A percentile compares a stretch with the other conserved stretches of the same genome.
Evolutionary conservation across 2,888 invertebrate species (phyloP).

Genomic region (Lasioglossum morio): DNA sequence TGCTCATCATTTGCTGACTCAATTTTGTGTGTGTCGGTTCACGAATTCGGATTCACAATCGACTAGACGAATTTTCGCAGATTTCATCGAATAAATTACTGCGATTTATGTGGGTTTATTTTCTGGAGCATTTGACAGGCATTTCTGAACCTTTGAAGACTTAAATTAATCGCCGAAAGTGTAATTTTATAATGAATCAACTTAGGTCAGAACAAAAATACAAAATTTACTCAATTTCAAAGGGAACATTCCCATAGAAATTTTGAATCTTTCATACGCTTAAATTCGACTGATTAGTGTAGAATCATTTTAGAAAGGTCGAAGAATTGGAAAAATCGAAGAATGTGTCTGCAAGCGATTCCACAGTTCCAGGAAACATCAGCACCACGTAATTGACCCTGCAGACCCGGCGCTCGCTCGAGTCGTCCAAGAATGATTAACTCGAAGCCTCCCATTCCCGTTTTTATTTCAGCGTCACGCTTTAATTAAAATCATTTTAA

Average conservation of each 20-base stretch:
- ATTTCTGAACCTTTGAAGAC: too few species aligned
- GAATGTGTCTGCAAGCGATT: background rate
- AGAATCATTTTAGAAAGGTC: background rate
- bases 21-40: background rate
- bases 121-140: too few species aligned
- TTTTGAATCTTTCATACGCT: background rate
- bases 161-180: too few species aligned
- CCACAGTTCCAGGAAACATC: background rate
- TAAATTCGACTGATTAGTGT: background rate
- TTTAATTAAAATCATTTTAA: constrained; percentile 22
- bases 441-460: constrained; percentile 1
- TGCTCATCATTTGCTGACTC: background rate
- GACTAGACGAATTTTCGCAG: background rate
- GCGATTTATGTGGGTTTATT: background rate
- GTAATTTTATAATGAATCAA: too few species aligned
- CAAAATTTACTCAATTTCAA: background rate
- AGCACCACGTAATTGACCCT: constrained; percentile 10
- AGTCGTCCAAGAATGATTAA: constrained; percentile 17
- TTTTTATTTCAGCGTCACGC: constrained; percentile 8
- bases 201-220: too few species aligned
- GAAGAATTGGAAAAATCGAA: background rate
- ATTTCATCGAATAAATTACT: background rate
- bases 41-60: background rate
- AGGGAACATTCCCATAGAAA: background rate
- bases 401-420: background rate